phyloP scores from a whole-genome alignment of 1,140 invertebrate species.

The Tetragonula clypearis region DNA sequence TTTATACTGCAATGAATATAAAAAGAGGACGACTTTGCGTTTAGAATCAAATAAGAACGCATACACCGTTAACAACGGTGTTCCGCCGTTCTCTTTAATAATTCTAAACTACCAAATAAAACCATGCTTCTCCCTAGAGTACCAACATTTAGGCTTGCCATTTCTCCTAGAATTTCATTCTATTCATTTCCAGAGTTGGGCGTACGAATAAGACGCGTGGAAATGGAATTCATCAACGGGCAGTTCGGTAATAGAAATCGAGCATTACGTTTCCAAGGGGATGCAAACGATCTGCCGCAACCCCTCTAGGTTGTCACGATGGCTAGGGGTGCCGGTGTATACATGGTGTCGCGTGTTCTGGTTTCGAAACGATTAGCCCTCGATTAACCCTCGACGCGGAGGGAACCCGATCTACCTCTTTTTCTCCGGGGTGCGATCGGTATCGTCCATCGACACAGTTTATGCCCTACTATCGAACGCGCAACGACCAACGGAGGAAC shows the following conservation, averaged over 20 bases:
- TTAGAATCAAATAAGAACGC: not conserved
- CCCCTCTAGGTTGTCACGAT: not conserved
- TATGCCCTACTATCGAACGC: slow-evolving; percentile 9
- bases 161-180: not conserved
- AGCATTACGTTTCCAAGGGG: not conserved
- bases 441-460: slow-evolving; percentile 56
- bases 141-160: not conserved
- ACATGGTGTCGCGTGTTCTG: slow-evolving; percentile 40
- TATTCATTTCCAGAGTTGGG: not conserved
- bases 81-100: not conserved
- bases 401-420: slow-evolving; percentile 10
- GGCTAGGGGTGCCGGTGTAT: slow-evolving; percentile 5
- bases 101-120: not conserved
- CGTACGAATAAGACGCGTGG: not conserved
- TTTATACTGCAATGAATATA: no score
- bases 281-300: not conserved
- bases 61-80: not conserved
- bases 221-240: not conserved
- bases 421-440: slow-evolving; percentile 19
- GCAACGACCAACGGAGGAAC: slow-evolving; percentile 23
- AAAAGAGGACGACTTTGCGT: no score
- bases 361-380: slow-evolving; percentile 45
- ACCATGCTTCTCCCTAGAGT: not conserved
- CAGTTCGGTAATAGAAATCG: not conserved
- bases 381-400: slow-evolving; percentile 46